Conservation (phyloP, 2,113 vertebrate species). For the Cygnus atratus region DNA sequence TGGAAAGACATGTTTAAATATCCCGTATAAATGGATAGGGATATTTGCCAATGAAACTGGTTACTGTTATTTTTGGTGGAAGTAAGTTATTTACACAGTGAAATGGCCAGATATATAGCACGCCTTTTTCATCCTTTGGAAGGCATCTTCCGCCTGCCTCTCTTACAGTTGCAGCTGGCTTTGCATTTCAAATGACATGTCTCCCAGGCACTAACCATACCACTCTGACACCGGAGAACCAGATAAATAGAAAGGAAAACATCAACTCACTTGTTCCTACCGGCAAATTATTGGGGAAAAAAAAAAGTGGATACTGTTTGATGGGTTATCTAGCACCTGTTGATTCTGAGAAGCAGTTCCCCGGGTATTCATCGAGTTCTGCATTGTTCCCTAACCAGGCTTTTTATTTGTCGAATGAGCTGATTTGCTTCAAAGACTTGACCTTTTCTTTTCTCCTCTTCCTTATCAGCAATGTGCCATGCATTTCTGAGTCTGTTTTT, state of each 20-base stretch:
- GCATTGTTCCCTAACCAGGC: not conserved
- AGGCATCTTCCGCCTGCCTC: conserved; percentile 62
- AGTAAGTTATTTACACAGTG: not conserved
- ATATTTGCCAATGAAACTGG: not conserved
- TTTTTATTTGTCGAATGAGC: conserved; percentile 73
- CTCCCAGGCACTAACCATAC: conserved; percentile 77
- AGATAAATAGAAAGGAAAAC: conserved; percentile 83
- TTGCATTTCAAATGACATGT: conserved; percentile 77
- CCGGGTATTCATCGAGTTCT: conserved; percentile 50
- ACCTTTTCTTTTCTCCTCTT: conserved; percentile 86
- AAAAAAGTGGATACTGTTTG: conserved; percentile 75
- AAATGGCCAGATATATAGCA: not conserved
- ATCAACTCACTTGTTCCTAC: conserved; percentile 84
- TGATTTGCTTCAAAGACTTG: conserved; percentile 64
- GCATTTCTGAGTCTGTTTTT: conserved; percentile 79
- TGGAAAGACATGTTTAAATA: not conserved
- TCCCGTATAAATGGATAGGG: not conserved
- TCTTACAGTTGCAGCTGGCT: conserved; percentile 67
- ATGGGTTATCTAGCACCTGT: conserved; percentile 79
- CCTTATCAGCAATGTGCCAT: conserved; percentile 80
- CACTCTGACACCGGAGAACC: conserved; percentile 80
- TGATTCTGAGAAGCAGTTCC: conserved; percentile 47
- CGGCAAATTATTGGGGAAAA: conserved; percentile 72
- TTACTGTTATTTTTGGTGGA: not conserved
- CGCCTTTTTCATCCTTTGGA: conserved; percentile 78